Conservation (phyloP, 2,888 invertebrate species). For the Megamerina dolium region DNA sequence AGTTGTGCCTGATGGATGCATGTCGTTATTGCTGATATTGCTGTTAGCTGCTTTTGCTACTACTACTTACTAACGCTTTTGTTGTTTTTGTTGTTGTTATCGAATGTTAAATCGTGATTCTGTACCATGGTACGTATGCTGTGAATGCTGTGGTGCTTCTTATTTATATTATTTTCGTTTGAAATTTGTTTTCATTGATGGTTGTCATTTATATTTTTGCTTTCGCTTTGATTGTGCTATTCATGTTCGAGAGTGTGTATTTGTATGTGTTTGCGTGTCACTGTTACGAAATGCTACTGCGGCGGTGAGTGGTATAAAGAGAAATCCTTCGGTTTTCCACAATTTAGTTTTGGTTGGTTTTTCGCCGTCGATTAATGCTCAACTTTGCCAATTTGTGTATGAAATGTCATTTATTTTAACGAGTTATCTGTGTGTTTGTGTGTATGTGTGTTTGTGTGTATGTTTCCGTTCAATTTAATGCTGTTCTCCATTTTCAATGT, state of each 20-base stretch:
- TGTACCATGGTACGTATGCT: background rate
- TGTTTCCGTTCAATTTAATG: too few relatives aligned
- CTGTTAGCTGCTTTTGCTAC: background rate
- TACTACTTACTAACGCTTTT: background rate
- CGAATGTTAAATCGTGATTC: background rate
- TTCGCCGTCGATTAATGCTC: background rate
- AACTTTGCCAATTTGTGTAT: slow-evolving; percentile 2
- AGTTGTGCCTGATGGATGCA: too few relatives aligned
- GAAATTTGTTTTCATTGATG: background rate
- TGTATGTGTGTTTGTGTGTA: too few relatives aligned
- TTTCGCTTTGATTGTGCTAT: background rate
- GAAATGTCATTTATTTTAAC: slow-evolving; percentile 1
- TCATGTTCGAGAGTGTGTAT: background rate
- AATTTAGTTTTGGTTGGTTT: background rate
- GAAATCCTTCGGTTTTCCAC: background rate
- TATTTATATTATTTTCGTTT: background rate
- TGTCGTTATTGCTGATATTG: background rate
- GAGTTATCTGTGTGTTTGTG: background rate
- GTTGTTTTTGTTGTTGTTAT: background rate
- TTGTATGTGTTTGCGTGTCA: too few relatives aligned
- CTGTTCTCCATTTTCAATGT: too few relatives aligned
- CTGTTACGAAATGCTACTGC: too few relatives aligned
- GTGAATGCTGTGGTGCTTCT: background rate
- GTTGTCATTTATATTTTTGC: background rate
- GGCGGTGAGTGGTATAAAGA: too few relatives aligned